A percentile compares a stretch with the other conserved stretches of the same genome.
These are phyloP conservation scores for Leptonema lineaticorne DNA, from an alignment of 1,140 invertebrate species.

Conservation along the genomic window DNA sequence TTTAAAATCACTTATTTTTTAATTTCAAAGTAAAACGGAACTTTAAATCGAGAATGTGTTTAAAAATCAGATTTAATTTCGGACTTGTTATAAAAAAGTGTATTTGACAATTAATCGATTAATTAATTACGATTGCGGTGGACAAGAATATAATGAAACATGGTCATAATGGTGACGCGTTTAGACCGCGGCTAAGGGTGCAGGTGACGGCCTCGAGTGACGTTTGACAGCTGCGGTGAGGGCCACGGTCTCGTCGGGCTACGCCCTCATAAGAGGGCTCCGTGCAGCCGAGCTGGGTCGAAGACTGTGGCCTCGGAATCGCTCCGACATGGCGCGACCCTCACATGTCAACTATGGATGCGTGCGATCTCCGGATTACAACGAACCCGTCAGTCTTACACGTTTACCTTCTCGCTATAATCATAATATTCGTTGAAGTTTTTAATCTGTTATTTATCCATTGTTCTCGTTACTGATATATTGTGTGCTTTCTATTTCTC, in stretches of 20 bases:
- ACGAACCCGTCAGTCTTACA: background rate
- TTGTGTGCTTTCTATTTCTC: too few species aligned
- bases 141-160: background rate
- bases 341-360: background rate
- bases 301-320: background rate
- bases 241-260: background rate
- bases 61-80: too few species aligned
- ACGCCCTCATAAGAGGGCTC: background rate
- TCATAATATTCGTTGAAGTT: too few species aligned
- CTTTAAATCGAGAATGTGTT: too few species aligned
- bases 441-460: too few species aligned
- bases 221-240: background rate
- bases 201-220: constrained; percentile 1
- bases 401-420: too few species aligned
- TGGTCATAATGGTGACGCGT: background rate
- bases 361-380: background rate
- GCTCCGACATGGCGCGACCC: background rate
- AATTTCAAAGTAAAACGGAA: too few species aligned
- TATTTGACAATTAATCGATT: too few species aligned
- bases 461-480: too few species aligned
- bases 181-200: background rate
- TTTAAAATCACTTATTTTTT: too few species aligned
- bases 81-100: too few species aligned
- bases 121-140: background rate
- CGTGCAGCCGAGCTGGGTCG: background rate